These are phyloP conservation scores for Trissolcus basalis DNA, from an alignment of 1,140 invertebrate species.

Conservation along the genomic window DNA sequence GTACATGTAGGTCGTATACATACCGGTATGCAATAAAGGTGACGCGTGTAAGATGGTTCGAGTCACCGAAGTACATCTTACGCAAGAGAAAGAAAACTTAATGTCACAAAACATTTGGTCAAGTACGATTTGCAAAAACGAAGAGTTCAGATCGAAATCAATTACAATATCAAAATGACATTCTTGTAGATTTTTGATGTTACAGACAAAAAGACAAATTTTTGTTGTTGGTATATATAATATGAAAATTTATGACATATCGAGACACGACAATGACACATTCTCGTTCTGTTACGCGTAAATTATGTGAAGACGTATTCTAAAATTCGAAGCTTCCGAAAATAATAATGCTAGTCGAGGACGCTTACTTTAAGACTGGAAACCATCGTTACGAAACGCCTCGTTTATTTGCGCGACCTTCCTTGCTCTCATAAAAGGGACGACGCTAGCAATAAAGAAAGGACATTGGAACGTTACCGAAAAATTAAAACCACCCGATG, in stretches of 20 bases:
- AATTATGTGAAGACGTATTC: constrained; percentile 15
- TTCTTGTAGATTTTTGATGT: too few species aligned
- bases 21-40: too few species aligned
- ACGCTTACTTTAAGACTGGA: constrained; percentile 12
- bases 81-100: too few species aligned
- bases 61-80: too few species aligned
- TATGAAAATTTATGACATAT: background rate
- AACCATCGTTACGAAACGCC: constrained; percentile 21
- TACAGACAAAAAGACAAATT: too few species aligned
- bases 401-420: constrained; percentile 28
- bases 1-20: too few species aligned
- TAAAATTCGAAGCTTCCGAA: constrained; percentile 22
- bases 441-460: background rate
- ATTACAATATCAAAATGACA: too few species aligned
- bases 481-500: too few species aligned
- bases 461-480: background rate
- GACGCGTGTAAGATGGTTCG: too few species aligned
- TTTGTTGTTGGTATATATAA: background rate
- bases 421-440: constrained; percentile 4
- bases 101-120: too few species aligned
- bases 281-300: background rate
- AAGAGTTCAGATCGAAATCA: too few species aligned
- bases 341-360: constrained; percentile 37
- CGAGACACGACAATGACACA: background rate
- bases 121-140: too few species aligned